Conservation (phyloP, 1,140 invertebrate genomes). For the Aleiodes sp. region DNA sequence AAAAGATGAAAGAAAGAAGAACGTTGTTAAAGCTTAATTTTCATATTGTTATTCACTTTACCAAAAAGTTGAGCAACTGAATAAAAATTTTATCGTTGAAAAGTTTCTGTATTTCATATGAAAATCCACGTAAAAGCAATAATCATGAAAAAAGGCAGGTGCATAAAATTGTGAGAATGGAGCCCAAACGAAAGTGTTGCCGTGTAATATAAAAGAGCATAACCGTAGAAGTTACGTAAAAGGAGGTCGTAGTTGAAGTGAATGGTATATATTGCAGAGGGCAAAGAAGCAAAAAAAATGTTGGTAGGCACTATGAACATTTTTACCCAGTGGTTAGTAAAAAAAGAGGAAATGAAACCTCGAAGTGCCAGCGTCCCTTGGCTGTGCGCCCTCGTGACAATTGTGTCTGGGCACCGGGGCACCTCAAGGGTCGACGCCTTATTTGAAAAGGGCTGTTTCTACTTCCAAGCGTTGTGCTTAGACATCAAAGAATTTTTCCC, state of each 20-base stretch:
- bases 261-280: background rate
- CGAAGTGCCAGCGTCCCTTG: constrained; percentile 35
- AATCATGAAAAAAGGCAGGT: background rate
- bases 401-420: constrained; percentile 54
- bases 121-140: constrained; percentile 30
- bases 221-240: no score
- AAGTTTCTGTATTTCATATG: no score
- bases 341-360: constrained; percentile 44
- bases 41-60: background rate
- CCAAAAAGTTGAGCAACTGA: constrained; percentile 33
- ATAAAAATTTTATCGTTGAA: no score
- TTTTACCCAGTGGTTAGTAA: constrained; percentile 15
- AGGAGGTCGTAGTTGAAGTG: background rate
- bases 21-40: background rate
- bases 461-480: constrained; percentile 29
- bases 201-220: background rate
- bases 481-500: constrained; percentile 26
- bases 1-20: no score
- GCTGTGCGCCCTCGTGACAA: constrained; percentile 54
- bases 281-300: background rate
- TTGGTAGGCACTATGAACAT: background rate
- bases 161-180: background rate
- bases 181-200: background rate
- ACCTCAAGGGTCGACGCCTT: constrained; percentile 59
- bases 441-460: constrained; percentile 52